Conservation (phyloP, 2,113 vertebrate genomes). For the Puma concolor region DNA sequence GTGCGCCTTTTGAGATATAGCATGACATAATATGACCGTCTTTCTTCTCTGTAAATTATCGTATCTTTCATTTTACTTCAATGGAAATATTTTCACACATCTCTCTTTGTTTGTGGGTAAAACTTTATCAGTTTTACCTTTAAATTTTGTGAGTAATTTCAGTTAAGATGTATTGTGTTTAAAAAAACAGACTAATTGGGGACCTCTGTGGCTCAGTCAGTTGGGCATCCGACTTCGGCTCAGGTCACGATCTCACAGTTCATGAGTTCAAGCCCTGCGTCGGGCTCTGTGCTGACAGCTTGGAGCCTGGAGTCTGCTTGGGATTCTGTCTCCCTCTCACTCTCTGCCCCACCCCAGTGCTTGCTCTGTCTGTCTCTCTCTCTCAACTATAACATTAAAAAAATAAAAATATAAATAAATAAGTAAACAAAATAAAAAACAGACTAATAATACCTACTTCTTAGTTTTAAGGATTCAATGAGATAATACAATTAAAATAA, state of each 20-base stretch:
- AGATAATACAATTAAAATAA: not conserved
- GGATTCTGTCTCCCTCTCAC: no score
- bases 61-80: constrained; percentile 23
- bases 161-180: not conserved
- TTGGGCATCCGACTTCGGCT: no score
- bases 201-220: no score
- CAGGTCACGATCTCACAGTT: no score
- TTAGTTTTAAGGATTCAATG: not conserved
- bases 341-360: no score
- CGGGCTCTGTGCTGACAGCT: no score
- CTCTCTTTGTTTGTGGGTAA: constrained; percentile 2
- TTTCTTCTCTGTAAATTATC: not conserved
- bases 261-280: no score
- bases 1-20: not conserved
- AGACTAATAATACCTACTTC: not conserved
- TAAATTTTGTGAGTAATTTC: not conserved
- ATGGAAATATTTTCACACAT: not conserved
- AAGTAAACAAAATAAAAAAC: not conserved
- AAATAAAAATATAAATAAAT: no score
- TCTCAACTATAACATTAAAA: no score
- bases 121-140: not conserved
- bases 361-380: no score
- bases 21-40: not conserved
- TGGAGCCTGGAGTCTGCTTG: no score
- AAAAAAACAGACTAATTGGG: not conserved